A percentile compares a stretch with the other conserved stretches of the same genome.
Conservation (phyloP, 2,797 vertebrate genomes). For the Pempheris klunzingeri region DNA sequence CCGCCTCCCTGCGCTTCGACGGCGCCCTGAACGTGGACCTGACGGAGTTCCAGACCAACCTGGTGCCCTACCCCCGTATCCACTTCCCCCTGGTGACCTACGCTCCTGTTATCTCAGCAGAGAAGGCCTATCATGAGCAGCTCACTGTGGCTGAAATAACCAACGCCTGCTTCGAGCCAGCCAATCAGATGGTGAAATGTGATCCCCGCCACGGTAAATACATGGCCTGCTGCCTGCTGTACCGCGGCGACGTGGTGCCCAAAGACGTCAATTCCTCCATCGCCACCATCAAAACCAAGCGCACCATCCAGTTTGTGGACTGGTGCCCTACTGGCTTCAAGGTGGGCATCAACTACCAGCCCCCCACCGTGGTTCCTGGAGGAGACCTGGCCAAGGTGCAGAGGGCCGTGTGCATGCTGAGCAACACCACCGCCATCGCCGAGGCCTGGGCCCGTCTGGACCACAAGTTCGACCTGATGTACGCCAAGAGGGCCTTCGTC, state of each 20-base stretch:
- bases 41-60: slow-evolving; percentile 84
- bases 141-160: slow-evolving; percentile 81
- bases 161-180: slow-evolving; percentile 84
- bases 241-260: slow-evolving; percentile 89
- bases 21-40: slow-evolving; percentile 82
- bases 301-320: slow-evolving; percentile 87
- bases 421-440: slow-evolving; percentile 89
- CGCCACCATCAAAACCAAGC: slow-evolving; percentile 91
- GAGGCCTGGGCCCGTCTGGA: slow-evolving; percentile 90
- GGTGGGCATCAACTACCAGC: slow-evolving; percentile 88
- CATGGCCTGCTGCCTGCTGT: slow-evolving; percentile 92
- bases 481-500: slow-evolving; percentile 89
- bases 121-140: slow-evolving; percentile 85
- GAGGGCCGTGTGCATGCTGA: slow-evolving; percentile 91
- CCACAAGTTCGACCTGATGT: slow-evolving; percentile 92
- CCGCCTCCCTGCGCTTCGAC: slow-evolving; percentile 84
- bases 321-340: slow-evolving; percentile 81
- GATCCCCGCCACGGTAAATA: slow-evolving; percentile 83
- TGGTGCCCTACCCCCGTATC: slow-evolving; percentile 81
- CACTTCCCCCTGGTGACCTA: slow-evolving; percentile 83
- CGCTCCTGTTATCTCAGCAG: slow-evolving; percentile 82
- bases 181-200: slow-evolving; percentile 84
- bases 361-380: slow-evolving; percentile 88
- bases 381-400: slow-evolving; percentile 91
- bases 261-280: slow-evolving; percentile 92